Evolutionary conservation across 2,113 vertebrate genomes (phyloP), one percentile per base, ranked within the genome.

Genomic region (Myotis brandtii): DNA sequence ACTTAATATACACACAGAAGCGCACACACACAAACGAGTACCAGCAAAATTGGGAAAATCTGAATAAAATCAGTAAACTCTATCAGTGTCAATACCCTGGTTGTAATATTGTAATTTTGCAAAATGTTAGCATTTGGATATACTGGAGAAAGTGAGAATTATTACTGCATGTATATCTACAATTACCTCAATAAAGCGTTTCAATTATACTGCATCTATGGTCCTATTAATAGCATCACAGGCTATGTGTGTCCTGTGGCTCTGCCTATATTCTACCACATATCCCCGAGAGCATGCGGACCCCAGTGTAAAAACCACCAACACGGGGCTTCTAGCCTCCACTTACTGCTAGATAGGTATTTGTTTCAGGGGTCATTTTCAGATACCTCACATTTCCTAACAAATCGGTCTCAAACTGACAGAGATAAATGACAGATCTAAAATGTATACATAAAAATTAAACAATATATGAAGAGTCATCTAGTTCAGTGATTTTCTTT

Each of bases 351-450:
- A 83, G 67, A 48, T 37, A 86, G 66, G 59, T 25, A 62, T 43
- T 43, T 6, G 30, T 72, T 89, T 96, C 43, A 91, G 43, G 82
- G 72, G 23, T 85, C 37, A 72, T 72, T 93, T 93, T 95, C 83
- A 93, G 46, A 34, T 52, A 56, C 76, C 30, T 94, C 72, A 77
- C 25, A 86, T 62, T 70, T 69, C n/a, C n/a, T 34, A 79, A 43
- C 62, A 89, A 56, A 80, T 8, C 64, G 20, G 32, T 86, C 67
- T 92, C 80, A 92, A 95, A 66, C 3, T 81, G 27, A 62, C 20
- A 72, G 5, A 82, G 23, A 89, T 37, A 92, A 95, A 46, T n/a
- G 18, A 70, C 0, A 94, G 18, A 70, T 8, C 23, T 64, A 94
- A 95, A 23, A 54, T 54, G 34, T 56, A 23, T 37, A 69, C 21